Conservation (phyloP, 2,888 invertebrate species). For the Scrobipalpa atriplicella region DNA sequence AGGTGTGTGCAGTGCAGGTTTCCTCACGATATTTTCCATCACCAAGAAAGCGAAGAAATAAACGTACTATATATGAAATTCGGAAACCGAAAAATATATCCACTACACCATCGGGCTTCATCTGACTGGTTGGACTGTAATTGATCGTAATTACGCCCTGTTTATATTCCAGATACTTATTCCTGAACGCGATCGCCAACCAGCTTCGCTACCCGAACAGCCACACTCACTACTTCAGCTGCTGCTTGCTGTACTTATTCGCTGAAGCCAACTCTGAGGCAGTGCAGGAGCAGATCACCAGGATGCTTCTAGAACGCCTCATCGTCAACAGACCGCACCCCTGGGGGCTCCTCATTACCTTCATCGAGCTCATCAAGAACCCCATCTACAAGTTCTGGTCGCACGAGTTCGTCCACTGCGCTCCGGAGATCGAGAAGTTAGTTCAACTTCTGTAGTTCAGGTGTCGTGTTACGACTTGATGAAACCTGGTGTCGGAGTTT, state of each 20-base stretch:
- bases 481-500: not conserved
- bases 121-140: too few species aligned
- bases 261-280: conserved; percentile 98
- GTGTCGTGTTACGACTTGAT: not conserved
- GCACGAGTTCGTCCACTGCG: conserved; percentile 99
- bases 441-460: conserved; percentile 53
- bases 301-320: conserved; percentile 97
- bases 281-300: conserved; percentile 98
- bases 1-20: too few species aligned
- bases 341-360: conserved; percentile 99
- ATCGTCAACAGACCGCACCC: conserved; percentile 99
- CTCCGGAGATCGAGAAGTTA: conserved; percentile 99
- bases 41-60: too few species aligned
- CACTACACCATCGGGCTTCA: too few species aligned
- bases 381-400: conserved; percentile 99
- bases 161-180: conserved; percentile 89
- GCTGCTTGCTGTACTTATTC: conserved; percentile 97
- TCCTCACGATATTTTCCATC: too few species aligned
- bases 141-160: too few species aligned
- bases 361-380: conserved; percentile 99
- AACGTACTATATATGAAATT: too few species aligned
- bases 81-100: too few species aligned
- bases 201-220: conserved; percentile 99
- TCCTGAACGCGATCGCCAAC: conserved; percentile 99
- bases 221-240: conserved; percentile 99